Percentiles rank a stretch among this genome's conserved stretches.
Conservation (phyloP, 2,797 vertebrate genomes). For the Halcyon leucocephala region DNA sequence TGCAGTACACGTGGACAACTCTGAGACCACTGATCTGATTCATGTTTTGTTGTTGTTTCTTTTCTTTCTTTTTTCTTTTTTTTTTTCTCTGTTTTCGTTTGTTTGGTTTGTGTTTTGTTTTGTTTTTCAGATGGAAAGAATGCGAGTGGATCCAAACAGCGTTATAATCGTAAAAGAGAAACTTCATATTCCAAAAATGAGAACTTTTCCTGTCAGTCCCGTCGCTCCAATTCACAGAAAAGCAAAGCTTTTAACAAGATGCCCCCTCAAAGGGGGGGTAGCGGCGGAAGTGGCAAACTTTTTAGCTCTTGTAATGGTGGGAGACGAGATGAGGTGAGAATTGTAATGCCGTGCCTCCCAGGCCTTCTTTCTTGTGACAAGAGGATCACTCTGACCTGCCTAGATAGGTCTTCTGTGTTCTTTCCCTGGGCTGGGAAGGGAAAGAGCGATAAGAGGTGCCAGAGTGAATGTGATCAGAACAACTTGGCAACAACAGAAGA, state of each 20-base stretch:
- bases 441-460: not conserved
- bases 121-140: slow-evolving; percentile 88
- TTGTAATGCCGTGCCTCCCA: not conserved
- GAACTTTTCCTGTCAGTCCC: slow-evolving; percentile 87
- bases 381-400: not conserved
- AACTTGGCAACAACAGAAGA: not conserved
- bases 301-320: slow-evolving; percentile 93
- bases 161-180: slow-evolving; percentile 94
- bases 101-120: too few relatives aligned
- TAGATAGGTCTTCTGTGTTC: not conserved
- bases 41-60: not conserved
- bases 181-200: slow-evolving; percentile 91
- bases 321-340: slow-evolving; percentile 96
- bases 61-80: slow-evolving; percentile 9
- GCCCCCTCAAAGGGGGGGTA: slow-evolving; percentile 89
- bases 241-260: slow-evolving; percentile 99
- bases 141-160: slow-evolving; percentile 90
- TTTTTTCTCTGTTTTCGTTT: too few relatives aligned
- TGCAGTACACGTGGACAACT: accelerated
- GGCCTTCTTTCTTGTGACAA: not conserved
- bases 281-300: slow-evolving; percentile 81
- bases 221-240: slow-evolving; percentile 98
- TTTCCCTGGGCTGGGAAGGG: slow-evolving; percentile 8
- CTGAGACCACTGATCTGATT: not conserved
- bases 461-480: not conserved